Conservation (phyloP, 2,113 vertebrate species). For the Tragelaphus scriptus region DNA sequence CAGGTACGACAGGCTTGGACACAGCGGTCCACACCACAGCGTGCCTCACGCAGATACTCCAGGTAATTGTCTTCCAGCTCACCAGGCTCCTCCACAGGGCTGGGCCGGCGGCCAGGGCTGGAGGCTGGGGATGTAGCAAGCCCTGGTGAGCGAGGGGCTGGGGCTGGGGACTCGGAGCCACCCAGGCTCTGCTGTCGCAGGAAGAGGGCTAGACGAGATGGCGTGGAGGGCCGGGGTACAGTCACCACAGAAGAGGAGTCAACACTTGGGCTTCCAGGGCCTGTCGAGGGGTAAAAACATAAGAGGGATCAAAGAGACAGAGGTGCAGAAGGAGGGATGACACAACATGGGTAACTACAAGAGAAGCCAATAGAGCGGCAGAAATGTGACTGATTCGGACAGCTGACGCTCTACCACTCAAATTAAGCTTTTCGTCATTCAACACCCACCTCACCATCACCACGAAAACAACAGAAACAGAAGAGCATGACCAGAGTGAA, state of each 20-base stretch:
- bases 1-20: conserved; percentile 90
- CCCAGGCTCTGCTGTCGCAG: conserved; percentile 87
- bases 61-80: conserved; percentile 93
- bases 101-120: conserved; percentile 82
- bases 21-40: conserved; percentile 86
- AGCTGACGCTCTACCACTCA: not conserved
- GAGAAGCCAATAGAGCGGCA: not conserved
- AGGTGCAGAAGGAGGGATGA: not conserved
- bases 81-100: conserved; percentile 76
- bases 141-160: conserved; percentile 73
- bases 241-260: conserved; percentile 82
- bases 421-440: not conserved
- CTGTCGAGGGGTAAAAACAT: conserved; percentile 57
- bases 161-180: conserved; percentile 69
- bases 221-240: conserved; percentile 87
- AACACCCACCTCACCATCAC: not conserved
- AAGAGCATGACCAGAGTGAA: not conserved
- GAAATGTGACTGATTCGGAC: not conserved
- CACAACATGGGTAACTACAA: not conserved
- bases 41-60: conserved; percentile 92
- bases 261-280: conserved; percentile 85
- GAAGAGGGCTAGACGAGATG: conserved; percentile 92
- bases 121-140: conserved; percentile 69
- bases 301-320: not conserved
- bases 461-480: not conserved